Percentiles rank a stretch among this genome's conserved stretches.
Conservation (phyloP, 2,888 invertebrate genomes). For the Dioctria linearis region DNA sequence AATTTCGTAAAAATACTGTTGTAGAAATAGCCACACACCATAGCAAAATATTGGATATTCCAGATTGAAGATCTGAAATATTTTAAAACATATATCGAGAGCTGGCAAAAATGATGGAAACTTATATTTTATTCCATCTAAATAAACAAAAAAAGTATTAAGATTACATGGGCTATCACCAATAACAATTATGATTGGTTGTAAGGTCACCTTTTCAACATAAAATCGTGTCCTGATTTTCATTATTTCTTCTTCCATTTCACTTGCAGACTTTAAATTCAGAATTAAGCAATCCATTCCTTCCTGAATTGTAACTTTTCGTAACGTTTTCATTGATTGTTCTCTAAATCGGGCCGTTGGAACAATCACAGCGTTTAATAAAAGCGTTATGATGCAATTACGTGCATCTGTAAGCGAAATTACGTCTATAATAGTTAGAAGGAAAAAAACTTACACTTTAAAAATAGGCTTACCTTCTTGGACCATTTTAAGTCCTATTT, state of each 20-base stretch:
- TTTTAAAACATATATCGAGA: slow-evolving; percentile 25
- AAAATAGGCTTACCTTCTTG: too few relatives aligned
- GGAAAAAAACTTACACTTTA: too few relatives aligned
- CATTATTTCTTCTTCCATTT: not conserved
- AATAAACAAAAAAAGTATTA: not conserved
- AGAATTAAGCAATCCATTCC: slow-evolving; percentile 14
- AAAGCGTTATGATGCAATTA: too few relatives aligned
- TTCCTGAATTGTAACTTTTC: slow-evolving; percentile 17
- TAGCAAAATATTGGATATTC: slow-evolving; percentile 18
- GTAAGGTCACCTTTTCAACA: not conserved
- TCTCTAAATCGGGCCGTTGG: not conserved
- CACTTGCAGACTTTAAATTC: not conserved
- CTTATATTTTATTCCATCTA: slow-evolving; percentile 30
- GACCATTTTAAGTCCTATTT: too few relatives aligned
- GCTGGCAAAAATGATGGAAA: slow-evolving; percentile 33
- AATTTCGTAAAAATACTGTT: slow-evolving; percentile 1
- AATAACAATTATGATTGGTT: slow-evolving; percentile 6
- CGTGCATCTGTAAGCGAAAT: too few relatives aligned
- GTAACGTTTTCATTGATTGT: too few relatives aligned
- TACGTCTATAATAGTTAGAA: too few relatives aligned
- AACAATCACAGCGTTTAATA: slow-evolving; percentile 12
- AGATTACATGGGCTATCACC: not conserved
- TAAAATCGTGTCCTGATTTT: not conserved
- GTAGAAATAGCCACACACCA: slow-evolving; percentile 26
- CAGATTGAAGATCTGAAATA: slow-evolving; percentile 30